Evolutionary conservation across 2,113 vertebrate genomes (phyloP).

Genomic region (Marmota flaviventris): DNA sequence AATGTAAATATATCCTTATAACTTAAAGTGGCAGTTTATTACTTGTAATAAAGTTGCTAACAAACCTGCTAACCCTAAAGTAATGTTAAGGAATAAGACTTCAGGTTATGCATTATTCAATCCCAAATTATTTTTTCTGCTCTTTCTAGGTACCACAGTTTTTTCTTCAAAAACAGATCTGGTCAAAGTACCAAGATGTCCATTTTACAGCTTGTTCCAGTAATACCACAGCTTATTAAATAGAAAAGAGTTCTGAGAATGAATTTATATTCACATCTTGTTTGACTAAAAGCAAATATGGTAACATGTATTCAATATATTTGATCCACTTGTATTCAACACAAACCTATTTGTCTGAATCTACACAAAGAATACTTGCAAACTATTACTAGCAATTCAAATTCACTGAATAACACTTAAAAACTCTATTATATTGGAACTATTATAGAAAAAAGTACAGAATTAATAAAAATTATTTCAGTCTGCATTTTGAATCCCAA

Average conservation of each 20-base stretch:
- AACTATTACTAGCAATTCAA: neutral
- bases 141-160: neutral
- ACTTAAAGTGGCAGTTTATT: conserved; percentile 59
- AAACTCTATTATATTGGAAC: neutral
- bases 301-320: neutral
- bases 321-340: neutral
- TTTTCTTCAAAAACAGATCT: neutral
- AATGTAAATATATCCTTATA: conserved; percentile 68
- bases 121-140: neutral
- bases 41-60: conserved; percentile 50
- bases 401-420: neutral
- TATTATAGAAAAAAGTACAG: neutral
- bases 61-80: neutral
- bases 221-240: accelerated
- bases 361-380: neutral
- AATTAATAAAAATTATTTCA: neutral
- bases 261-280: neutral
- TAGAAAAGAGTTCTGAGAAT: neutral
- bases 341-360: neutral
- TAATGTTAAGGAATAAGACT: neutral
- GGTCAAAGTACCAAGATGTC: neutral
- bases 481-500: neutral
- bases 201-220: neutral
- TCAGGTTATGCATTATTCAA: neutral
- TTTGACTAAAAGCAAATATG: neutral